Evolutionary conservation across 2,113 vertebrate species (phyloP).

Genomic region (Trinectes maculatus): DNA sequence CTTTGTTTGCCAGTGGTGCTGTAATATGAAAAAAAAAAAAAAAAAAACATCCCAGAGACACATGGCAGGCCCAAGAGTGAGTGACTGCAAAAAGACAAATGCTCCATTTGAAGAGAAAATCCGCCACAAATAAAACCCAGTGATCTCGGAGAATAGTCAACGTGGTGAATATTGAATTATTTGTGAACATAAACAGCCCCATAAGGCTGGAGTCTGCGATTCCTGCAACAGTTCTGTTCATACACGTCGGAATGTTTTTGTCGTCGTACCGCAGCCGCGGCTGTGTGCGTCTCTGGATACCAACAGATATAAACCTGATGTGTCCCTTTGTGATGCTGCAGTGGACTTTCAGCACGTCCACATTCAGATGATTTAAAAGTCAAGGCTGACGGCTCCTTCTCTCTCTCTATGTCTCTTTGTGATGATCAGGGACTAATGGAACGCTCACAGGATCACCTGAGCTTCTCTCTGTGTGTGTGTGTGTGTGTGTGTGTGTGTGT

Average conservation of each 20-base stretch:
- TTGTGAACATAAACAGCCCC: constrained; percentile 61
- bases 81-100: constrained; percentile 48
- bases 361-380: constrained; percentile 21
- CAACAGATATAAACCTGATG: not conserved
- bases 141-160: constrained; percentile 57
- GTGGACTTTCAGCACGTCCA: constrained; percentile 1
- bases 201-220: constrained; percentile 15
- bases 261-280: no score
- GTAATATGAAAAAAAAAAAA: constrained; percentile 28
- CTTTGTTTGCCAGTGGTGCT: constrained; percentile 50
- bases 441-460: constrained; percentile 27
- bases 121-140: constrained; percentile 28
- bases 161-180: constrained; percentile 55
- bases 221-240: constrained; percentile 35
- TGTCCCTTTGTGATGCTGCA: not conserved
- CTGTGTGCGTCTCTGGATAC: not conserved
- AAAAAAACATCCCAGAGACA: constrained; percentile 38
- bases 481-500: constrained; percentile 1
- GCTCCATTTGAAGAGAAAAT: constrained; percentile 55
- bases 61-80: constrained; percentile 31
- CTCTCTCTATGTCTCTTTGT: constrained; percentile 14
- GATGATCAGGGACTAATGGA: constrained; percentile 5
- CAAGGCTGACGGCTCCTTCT: constrained; percentile 4
- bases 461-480: constrained; percentile 4
- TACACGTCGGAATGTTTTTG: constrained; percentile 2